Evolutionary conservation across 2,113 vertebrate genomes (phyloP), one percentile per base, ranked within the genome.

Genomic region (Panthera uncia): DNA sequence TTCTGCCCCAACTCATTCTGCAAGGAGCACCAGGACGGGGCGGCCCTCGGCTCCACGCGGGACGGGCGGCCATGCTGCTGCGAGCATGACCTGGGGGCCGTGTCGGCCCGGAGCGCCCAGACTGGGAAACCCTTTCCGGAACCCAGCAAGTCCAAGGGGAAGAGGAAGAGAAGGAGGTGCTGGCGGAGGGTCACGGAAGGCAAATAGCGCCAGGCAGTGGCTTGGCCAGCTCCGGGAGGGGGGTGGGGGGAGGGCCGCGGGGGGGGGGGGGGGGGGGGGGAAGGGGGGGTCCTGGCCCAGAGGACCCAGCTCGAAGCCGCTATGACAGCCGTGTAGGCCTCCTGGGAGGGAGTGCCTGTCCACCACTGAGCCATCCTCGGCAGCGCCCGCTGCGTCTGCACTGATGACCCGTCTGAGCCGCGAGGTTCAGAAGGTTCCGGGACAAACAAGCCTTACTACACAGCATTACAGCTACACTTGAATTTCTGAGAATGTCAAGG

Each of bases 1-100:
- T 99, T 99, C 84, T 99, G 99, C 98, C 99, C 99, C 96, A 99
- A 99, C 97, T 99, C 99, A 25, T 99, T 99, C 98, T 99, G 99
- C 98, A 99, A 99, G 99, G 99, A 99, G 21, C 99, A 99, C 98
- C 99, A 99, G 90, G 99, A 99, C 0, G 99, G 99, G 97, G 99
- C 98, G 38, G 98, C 99, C 97, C 99, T 99, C 63, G 98, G 97
- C 68, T 98, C 98, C 89, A 98, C 97, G 0, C 89, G 98, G 96
- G 99, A 99, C 0, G 99, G 99, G 96, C 99, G 99, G 95, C 97
- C 99, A 78, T 99, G 99, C 99, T 99, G 99, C 98, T 98, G 98
- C 38, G 99, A 99, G 98, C 99, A 99, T 0, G 99, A 99, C 21
- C 85, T 96, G 4, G 99, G 99, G 97, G 97, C 96, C 21, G 99